These are phyloP conservation scores for Ostrea edulis DNA, from an alignment of 1,140 invertebrate genomes.

Conservation along the genomic window DNA sequence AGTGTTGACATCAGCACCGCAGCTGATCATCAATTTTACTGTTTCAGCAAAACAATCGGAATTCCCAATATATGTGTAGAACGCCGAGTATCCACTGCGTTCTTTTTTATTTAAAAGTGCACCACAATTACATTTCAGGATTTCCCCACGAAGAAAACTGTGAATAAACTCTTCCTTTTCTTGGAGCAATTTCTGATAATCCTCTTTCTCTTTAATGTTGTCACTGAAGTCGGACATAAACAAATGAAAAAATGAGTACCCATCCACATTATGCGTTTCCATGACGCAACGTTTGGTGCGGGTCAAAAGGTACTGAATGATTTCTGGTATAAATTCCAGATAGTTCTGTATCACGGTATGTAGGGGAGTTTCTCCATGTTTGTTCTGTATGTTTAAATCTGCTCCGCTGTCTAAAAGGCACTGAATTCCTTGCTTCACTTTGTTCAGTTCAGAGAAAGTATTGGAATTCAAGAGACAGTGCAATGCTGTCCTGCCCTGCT, in stretches of 20 bases:
- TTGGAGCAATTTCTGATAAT: not conserved
- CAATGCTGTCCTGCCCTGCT: no score
- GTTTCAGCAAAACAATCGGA: not conserved
- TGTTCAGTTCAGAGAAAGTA: not conserved
- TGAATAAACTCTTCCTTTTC: constrained; percentile 3
- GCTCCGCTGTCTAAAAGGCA: not conserved
- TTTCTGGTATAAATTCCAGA: constrained; percentile 2
- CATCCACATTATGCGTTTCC: not conserved
- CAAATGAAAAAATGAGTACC: not conserved
- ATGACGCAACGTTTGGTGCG: not conserved
- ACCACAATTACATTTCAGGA: not conserved
- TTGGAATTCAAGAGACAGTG: constrained; percentile 28
- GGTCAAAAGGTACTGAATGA: not conserved
- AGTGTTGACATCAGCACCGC: not conserved
- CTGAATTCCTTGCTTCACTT: constrained; percentile 13
- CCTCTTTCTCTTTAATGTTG: not conserved
- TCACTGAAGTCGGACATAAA: not conserved
- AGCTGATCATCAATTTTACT: not conserved
- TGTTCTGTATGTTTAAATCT: constrained; percentile 35
- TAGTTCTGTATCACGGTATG: constrained; percentile 33
- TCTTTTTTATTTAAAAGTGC: not conserved
- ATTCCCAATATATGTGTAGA: not conserved
- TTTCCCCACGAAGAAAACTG: not conserved
- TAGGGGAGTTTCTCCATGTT: constrained; percentile 28
- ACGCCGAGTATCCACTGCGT: not conserved